A percentile compares a stretch with the other conserved stretches of the same genome.
These are phyloP conservation scores for Oscheius onirici DNA, from an alignment of 2,888 invertebrate genomes.

Conservation along the genomic window DNA sequence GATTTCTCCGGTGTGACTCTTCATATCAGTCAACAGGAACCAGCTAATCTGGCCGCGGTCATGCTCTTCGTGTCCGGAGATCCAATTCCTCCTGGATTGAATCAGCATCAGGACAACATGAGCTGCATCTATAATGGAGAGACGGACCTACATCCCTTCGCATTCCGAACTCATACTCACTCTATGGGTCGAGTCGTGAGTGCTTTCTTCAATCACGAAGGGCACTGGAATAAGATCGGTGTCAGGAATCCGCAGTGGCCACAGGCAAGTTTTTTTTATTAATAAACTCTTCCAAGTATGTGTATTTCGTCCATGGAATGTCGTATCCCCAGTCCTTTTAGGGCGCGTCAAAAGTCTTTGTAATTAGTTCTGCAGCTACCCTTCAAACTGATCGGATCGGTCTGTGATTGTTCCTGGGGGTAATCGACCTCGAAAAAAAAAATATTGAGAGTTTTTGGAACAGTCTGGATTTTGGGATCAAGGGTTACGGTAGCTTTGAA, in stretches of 20 bases:
- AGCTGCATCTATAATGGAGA: conserved; percentile 73
- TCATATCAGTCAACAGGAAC: conserved; percentile 60
- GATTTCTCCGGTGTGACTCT: conserved; percentile 74
- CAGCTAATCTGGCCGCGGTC: conserved; percentile 72
- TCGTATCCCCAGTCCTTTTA: too few relatives aligned
- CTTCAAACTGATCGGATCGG: too few relatives aligned
- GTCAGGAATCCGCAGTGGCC: conserved; percentile 78
- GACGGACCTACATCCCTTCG: conserved; percentile 53
- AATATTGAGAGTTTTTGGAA: too few relatives aligned
- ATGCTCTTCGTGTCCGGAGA: conserved; percentile 71
- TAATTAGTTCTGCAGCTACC: too few relatives aligned
- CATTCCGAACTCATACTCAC: conserved; percentile 76
- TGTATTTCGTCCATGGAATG: too few relatives aligned
- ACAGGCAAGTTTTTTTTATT: conserved; percentile 72
- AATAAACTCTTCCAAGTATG: background rate
- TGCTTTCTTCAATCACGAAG: conserved; percentile 72
- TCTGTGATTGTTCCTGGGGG: too few relatives aligned
- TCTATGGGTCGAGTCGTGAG: conserved; percentile 73
- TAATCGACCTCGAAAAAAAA: too few relatives aligned
- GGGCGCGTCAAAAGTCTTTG: too few relatives aligned
- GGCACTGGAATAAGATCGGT: conserved; percentile 72
- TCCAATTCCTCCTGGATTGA: conserved; percentile 71
- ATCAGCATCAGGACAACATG: conserved; percentile 72
- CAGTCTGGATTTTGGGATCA: too few relatives aligned
- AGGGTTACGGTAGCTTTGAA: too few relatives aligned